phyloP scores from a whole-genome alignment of 2,113 vertebrate species.

The Serilophus lunatus region DNA sequence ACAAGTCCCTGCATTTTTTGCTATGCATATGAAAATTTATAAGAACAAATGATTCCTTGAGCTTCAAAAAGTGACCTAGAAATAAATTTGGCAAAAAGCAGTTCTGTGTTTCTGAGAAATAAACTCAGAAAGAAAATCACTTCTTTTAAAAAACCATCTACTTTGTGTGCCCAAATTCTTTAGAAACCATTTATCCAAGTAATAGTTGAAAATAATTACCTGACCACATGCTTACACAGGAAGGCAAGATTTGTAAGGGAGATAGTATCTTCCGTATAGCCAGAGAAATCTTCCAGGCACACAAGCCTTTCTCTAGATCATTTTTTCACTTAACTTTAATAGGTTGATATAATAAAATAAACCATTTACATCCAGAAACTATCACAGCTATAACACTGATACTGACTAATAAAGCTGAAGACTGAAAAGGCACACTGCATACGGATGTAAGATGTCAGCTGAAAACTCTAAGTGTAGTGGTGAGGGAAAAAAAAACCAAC shows the following conservation, averaged over 20 bases:
- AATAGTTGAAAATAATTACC: constrained; percentile 18
- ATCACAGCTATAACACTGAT: not conserved
- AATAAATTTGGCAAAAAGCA: not conserved
- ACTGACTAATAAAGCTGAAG: not conserved
- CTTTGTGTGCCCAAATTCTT: not conserved
- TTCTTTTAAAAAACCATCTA: not conserved
- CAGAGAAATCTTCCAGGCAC: not conserved
- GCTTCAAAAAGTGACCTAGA: not conserved
- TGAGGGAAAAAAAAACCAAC: rapidly evolving
- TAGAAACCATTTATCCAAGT: not conserved
- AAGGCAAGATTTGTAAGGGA: not conserved
- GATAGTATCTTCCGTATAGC: not conserved
- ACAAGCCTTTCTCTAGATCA: not conserved
- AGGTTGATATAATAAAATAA: not conserved
- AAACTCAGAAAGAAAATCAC: not conserved
- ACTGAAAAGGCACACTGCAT: not conserved
- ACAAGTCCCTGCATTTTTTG: not conserved
- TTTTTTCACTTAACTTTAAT: not conserved
- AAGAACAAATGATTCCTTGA: not conserved
- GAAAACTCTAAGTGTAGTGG: not conserved
- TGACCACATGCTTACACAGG: not conserved
- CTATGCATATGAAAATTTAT: not conserved
- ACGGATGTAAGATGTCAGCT: not conserved
- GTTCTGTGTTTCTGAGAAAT: not conserved
- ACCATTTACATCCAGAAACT: not conserved